Base-by-base conservation (phyloP, 2,888 invertebrate genomes). In the Latrodectus elegans region DNA sequence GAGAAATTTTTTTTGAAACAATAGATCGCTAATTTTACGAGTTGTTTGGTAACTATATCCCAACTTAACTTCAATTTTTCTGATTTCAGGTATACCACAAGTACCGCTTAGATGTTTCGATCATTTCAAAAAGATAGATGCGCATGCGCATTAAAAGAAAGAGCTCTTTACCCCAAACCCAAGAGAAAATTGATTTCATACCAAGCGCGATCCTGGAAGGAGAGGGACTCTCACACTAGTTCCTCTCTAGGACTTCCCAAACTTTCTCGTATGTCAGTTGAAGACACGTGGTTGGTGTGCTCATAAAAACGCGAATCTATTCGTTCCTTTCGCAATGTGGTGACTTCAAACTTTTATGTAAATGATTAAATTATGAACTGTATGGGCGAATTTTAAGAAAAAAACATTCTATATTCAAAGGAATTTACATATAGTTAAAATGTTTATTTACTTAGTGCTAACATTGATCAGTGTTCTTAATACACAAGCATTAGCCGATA, bases 101-200 rank as follows among this genome's bases (percentile, higher is more conserved):
- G 64, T 17, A 51, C 70, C 14, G n/a, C 51, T 17, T 38, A 72
- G 14, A 49, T 71, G 60, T 64, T 80, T 64, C 64, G 22, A 15
- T 14, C 49, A 53, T 38, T 4, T 26, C 65, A 11, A 60, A 60
- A 60, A 12, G 12, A 15, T 8, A 8, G 12, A n/a, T 6, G 17
- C 82, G 82, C 82, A 82, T 82, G 82, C 82, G 73, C 17, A 8
- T 17, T 1, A 11, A 17, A 74, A 38, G 53, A 82, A 49, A 65
- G 84, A 76, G 72, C 53, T 52, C 51, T 14, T 64, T 65, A 72
- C 73, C 71, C 84, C 22, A 72, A 71, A 75, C 60, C 68, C 70
- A 55, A 51, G 14, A 72, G 71, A 53, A 76, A 84, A 84, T 84
- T 84, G 84, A 84, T 84, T 84, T 76, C 84, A 84, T 76, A 76